Evolutionary conservation across 2,888 invertebrate species (phyloP), one percentile per base, ranked within the genome.

Genomic region (Lydus trimaculatus): DNA sequence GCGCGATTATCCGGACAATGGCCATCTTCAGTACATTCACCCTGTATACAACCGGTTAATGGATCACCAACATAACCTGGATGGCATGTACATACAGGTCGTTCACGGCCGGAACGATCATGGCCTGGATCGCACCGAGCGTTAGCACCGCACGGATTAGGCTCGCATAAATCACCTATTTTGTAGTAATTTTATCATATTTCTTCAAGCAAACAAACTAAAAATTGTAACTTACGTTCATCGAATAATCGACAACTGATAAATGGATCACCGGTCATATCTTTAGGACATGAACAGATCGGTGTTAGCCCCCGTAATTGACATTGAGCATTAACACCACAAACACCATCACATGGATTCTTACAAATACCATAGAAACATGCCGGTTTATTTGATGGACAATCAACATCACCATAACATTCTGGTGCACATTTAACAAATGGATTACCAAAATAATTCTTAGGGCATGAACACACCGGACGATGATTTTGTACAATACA

Each of bases 231-330:
- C 4, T 28, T 84, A 94, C 94, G 88, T 79, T 92, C 91, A 83
- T 91, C 92, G 80, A 94, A 95, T 73, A 92, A 93, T 76, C 95
- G 89, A 85, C 95, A 95, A 81, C 89, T 89, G 2, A 91, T 87
- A 85, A 95, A 95, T 4, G 95, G 95, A 87, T 95, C 91, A 1
- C 95, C 95, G 28, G 95, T 95, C 92, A 93, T 94, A 79, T 94
- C 92, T 80, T 89, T 90, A 0, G 95, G 95, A 83, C 95, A 96
- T 66, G 93, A 94, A 84, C 95, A 96, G 17, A 95, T 90, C 0
- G 95, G 94, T 6, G 94, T 94, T 63, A 93, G 87, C 4, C 91
- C 94, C 58, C 93, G 88, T 52, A 95, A 88, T 79, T 91, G 89
- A 84, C 95, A 96, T 78, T 95, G 92, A 3, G 95, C 95, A 72